Base-by-base conservation (phyloP, 2,888 invertebrate species). In the Gastrophysa polygoni region DNA sequence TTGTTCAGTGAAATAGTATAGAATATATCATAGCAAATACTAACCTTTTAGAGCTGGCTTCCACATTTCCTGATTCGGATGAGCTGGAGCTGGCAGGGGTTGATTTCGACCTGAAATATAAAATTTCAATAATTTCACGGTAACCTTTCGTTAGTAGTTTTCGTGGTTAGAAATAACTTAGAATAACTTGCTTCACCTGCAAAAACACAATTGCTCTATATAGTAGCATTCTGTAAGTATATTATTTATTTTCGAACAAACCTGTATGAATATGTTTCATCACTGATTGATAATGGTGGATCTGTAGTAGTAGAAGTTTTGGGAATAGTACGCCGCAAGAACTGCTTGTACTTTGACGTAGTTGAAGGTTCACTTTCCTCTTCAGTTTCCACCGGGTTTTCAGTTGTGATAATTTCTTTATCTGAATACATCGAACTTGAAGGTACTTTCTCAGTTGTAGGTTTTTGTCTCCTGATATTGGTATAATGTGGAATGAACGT, bases 381-480 rank as follows among this genome's bases (percentile, higher is more conserved):
- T 21, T 62, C 64, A 17, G 59, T 28, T 48, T 48, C 47, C 6
- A 60, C 63, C 6, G 66, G 34, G 10, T 60, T 34, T 32, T 67
- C 61, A 18, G 72, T 66, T 2, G 71, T 70, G 16, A 72, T 70
- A 64, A 73, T 68, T 56, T 70, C 48, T 10, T 75, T 66, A 46
- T 70, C 68, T 5, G 48, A 48, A 38, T 75, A 74, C 61, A 70
- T 75, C n/a, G 67, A 68, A 50, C 69, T 64, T 4, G 68, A 63
- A 2, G 63, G 43, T 43, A 58, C 84, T 66, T 73, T 74, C 61
- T 68, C 76, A 14, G 75, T 84, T 0, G 85, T 82, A 11, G 87
- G 89, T 71, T 86, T 84, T 0, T 88, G 85, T 63, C 92, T 83
- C 49, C 89, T 82, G 24, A 92, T 90, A 57, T 89, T 91, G 0